Evolutionary conservation across 2,797 vertebrate species (phyloP), one percentile per base, ranked within the genome.

Genomic region (Peromyscus melanophrys): DNA sequence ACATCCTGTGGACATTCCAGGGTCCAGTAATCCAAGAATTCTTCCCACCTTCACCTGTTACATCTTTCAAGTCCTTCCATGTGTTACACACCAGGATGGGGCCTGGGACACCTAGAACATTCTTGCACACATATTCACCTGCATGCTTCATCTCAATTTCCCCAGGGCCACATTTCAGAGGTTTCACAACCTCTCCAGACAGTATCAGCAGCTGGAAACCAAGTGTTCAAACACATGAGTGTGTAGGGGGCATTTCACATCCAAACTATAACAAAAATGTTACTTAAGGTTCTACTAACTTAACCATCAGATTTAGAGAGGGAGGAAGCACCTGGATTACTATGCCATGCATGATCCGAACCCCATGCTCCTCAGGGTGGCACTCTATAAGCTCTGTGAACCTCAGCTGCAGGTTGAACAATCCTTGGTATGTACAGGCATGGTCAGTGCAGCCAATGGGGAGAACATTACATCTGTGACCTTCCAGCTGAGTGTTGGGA

Each of bases 361-460:
- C 2, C 0, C 43, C 0, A 5, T 7, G 11, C 34, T 52, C 43
- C 65, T 7, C 1, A 37, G 11, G 25, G 8, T 12, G 0, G 2
- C 37, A 1, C 12, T 16, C 49, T 17, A 8, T 5, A n/a, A 11
- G 19, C 23, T 31, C 6, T 31, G 40, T 40, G 40, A 23, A 2
- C 52, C 52, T 87, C n/a, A 10, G 16, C 52, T 88, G n/a, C 85
- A 43, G 52, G 37, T 16, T 59, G 52, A 43, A 34, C 86, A 43
- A 34, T n/a, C 31, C 13, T 77, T 23, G 21, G 27, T 14, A 14
- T 21, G 17, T 4, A 21, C 6, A 8, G 29, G 17, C 31, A 9
- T 17, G 1, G 19, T 3, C 0, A 34, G 5, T 29, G 5, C 25
- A 37, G 27, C 23, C n/a, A 59, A 9, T 3, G 14, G 49, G 16